phyloP scores from a whole-genome alignment of 2,888 invertebrate genomes.

The Plagodis dolabraria region DNA sequence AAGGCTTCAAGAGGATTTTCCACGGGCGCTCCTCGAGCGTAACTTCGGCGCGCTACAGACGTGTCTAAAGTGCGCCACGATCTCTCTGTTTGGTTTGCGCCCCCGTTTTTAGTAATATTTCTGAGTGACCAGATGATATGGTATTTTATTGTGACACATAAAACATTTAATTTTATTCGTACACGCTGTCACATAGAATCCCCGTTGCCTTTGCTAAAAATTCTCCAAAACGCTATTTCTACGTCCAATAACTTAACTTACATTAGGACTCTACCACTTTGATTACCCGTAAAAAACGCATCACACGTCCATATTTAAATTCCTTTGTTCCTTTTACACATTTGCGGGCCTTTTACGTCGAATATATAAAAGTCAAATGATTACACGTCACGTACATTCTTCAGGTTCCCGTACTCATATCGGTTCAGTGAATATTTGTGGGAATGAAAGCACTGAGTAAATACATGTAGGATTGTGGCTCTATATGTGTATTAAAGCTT shows the following conservation, averaged over 20 bases:
- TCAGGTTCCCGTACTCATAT: constrained; percentile 33
- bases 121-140: too few relatives aligned
- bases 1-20: too few relatives aligned
- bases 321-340: constrained; percentile 28
- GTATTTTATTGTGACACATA: too few relatives aligned
- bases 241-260: not conserved
- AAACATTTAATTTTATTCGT: too few relatives aligned
- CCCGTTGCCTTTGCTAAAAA: too few relatives aligned
- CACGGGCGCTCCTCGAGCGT: too few relatives aligned
- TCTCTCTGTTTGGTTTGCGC: too few relatives aligned
- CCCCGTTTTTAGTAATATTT: too few relatives aligned
- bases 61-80: too few relatives aligned
- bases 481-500: constrained; percentile 25
- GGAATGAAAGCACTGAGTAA: constrained; percentile 47
- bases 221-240: too few relatives aligned
- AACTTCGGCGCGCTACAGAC: too few relatives aligned
- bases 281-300: constrained; percentile 20
- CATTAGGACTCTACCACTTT: constrained; percentile 7
- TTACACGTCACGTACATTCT: constrained; percentile 50
- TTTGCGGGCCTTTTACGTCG: constrained; percentile 23
- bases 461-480: constrained; percentile 16
- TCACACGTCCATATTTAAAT: constrained; percentile 22
- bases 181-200: too few relatives aligned
- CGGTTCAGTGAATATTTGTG: constrained; percentile 43
- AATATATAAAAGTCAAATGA: constrained; percentile 45